Percentiles rank a stretch among this genome's conserved stretches.
phyloP scores from a whole-genome alignment of 2,888 invertebrate species.

The Sphaerophoria taeniata region DNA sequence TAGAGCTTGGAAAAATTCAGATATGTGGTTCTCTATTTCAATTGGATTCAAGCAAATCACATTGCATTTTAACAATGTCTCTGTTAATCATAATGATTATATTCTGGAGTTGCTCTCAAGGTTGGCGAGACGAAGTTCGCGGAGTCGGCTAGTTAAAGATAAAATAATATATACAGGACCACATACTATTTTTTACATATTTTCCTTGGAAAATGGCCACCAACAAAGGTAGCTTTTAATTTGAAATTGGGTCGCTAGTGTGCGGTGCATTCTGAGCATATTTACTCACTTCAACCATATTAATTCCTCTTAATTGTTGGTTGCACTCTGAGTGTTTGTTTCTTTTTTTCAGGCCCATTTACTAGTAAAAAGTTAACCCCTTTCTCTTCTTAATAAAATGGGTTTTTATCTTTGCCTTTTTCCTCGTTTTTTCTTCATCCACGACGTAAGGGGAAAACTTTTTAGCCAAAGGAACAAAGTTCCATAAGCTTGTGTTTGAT shows the following conservation, averaged over 20 bases:
- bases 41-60: no score
- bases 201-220: no score
- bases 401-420: background rate
- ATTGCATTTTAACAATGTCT: no score
- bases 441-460: slow-evolving; percentile 27
- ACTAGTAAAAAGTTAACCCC: slow-evolving; percentile 20
- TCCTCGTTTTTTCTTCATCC: background rate
- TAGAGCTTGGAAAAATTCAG: no score
- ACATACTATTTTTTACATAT: no score
- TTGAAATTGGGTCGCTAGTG: slow-evolving; percentile 20
- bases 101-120: no score
- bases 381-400: slow-evolving; percentile 22
- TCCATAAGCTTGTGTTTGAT: slow-evolving; percentile 46
- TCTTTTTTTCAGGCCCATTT: background rate
- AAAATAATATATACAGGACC: no score
- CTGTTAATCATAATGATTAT: no score
- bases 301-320: slow-evolving; percentile 35
- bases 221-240: background rate
- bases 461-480: slow-evolving; percentile 17
- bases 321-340: background rate
- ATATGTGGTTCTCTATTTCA: no score
- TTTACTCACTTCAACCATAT: background rate
- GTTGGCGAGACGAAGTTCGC: no score
- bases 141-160: no score
- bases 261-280: no score